phyloP scores from a whole-genome alignment of 2,888 invertebrate species.

The Hydropsyche betteni region DNA sequence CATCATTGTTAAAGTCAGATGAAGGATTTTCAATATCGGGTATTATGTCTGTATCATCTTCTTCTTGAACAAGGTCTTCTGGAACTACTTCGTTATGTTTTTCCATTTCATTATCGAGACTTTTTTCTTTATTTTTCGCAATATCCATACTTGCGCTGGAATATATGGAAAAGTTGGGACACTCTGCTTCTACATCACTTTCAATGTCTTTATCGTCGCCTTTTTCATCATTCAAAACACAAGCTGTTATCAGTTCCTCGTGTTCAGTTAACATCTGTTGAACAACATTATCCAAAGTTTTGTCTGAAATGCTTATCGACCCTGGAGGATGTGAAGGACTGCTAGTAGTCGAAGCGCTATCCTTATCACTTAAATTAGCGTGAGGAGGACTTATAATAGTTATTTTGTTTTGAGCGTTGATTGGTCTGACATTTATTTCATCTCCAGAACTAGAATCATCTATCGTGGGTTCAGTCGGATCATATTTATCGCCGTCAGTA shows the following conservation, averaged over 20 bases:
- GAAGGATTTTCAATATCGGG: conserved; percentile 42
- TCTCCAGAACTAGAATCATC: conserved; percentile 60
- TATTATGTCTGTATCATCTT: conserved; percentile 49
- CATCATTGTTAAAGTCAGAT: conserved; percentile 10
- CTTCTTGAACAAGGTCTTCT: conserved; percentile 45
- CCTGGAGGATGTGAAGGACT: conserved; percentile 36
- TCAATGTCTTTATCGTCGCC: conserved; percentile 57
- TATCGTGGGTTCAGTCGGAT: conserved; percentile 66
- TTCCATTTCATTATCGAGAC: conserved; percentile 51
- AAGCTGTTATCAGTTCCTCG: conserved; percentile 56
- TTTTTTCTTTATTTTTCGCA: conserved; percentile 63
- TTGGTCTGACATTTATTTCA: conserved; percentile 50
- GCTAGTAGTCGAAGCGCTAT: conserved; percentile 42
- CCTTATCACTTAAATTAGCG: conserved; percentile 37
- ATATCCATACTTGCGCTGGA: conserved; percentile 82
- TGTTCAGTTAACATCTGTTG: conserved; percentile 61
- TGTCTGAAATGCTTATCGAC: conserved; percentile 55
- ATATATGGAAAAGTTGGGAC: conserved; percentile 87
- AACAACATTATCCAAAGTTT: conserved; percentile 59
- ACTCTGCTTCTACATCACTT: conserved; percentile 73
- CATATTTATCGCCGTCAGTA: conserved; percentile 66
- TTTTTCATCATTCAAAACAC: conserved; percentile 46
- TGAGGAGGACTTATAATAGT: conserved; percentile 49
- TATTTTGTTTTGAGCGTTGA: conserved; percentile 45
- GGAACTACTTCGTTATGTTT: conserved; percentile 47